Evolutionary conservation across 2,888 invertebrate species (phyloP), one percentile per base, ranked within the genome.

Genomic region (Hoplodrina ambigua): DNA sequence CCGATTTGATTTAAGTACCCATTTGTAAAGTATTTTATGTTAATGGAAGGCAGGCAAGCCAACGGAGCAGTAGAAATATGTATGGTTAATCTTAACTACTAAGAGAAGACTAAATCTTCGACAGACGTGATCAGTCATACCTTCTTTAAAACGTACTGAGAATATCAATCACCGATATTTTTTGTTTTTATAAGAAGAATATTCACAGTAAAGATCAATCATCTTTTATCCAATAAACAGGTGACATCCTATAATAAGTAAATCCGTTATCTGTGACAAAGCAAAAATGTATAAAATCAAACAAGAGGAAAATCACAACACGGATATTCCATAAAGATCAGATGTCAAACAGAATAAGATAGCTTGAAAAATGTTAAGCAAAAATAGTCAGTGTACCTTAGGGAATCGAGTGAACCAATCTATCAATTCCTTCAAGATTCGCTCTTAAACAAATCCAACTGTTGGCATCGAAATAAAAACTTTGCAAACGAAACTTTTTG

Each of bases 361-460:
- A 33, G n/a, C 20, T 25, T 46, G 25, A 30, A 61, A 63, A 54
- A 25, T 76, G 15, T 30, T n/a, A 17, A 61, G 49, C 50, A n/a
- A 46, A 58, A 70, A 44, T 50, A 60, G 10, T 57, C 49, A 10
- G 13, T 17, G 13, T 2, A 17, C 57, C 25, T 20, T 8, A 15
- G 46, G 55, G 74, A 53, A 25, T 4, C 11, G 46, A 49, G 53
- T 25, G 37, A 33, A 60, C 56, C 55, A 53, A 64, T 59, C 62
- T 25, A 71, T 78, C 79, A 78, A 72, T 72, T n/a, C n/a, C n/a
- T n/a, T n/a, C n/a, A n/a, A n/a, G n/a, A n/a, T n/a, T n/a, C 54
- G 7, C 20, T 78, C 25, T 53, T 56, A 59, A 67, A 76, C 37
- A 80, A 80, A 80, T 46, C 20, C 50, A 54, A 37, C 20, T 17